Conservation (phyloP, 2,113 vertebrate species). For the Pseudonaja textilis region DNA sequence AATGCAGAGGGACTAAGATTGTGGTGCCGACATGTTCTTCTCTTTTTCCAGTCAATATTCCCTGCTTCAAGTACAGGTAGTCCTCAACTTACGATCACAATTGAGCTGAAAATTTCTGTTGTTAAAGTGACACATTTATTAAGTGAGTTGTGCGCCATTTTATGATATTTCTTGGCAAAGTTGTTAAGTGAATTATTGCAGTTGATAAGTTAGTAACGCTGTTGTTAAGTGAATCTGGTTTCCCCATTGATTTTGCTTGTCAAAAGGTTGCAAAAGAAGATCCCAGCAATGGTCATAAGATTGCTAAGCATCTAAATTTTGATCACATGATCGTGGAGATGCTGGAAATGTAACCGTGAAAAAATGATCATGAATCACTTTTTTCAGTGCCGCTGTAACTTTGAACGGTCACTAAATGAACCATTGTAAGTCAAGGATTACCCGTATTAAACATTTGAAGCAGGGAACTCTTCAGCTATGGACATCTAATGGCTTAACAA, state of each 20-base stretch:
- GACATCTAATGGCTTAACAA: not conserved
- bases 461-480: not conserved
- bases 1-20: slow-evolving; percentile 17
- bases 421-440: not conserved
- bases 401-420: not conserved
- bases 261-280: not conserved
- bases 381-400: not conserved
- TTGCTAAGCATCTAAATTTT: not conserved
- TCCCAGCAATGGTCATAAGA: not conserved
- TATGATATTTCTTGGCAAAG: too few species aligned
- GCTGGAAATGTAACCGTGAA: not conserved
- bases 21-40: slow-evolving; percentile 20
- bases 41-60: slow-evolving; percentile 15
- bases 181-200: too few species aligned
- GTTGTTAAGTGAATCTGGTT: not conserved
- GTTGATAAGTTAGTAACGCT: too few species aligned
- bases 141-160: not conserved
- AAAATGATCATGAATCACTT: not conserved
- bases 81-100: not conserved
- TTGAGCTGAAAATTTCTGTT: not conserved
- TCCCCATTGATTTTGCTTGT: not conserved
- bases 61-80: not conserved
- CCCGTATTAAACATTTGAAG: not conserved
- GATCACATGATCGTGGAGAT: not conserved
- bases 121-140: not conserved